phyloP scores from a whole-genome alignment of 2,797 vertebrate genomes.

The Dermochelys coriacea region DNA sequence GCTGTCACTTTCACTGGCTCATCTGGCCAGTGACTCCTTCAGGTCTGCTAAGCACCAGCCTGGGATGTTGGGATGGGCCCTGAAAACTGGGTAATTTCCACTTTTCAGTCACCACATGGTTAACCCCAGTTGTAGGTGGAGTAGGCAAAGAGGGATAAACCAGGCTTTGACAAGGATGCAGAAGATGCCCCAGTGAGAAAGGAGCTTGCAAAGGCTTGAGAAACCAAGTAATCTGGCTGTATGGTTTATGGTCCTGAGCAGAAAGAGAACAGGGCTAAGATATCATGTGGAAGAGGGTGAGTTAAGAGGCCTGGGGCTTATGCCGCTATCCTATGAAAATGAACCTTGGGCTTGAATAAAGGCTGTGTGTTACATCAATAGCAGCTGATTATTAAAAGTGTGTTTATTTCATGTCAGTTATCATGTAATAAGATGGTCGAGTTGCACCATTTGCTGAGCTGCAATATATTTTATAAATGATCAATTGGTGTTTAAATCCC shows the following conservation, averaged over 20 bases:
- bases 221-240: not conserved
- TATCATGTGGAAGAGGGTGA: not conserved
- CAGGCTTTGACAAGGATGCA: not conserved
- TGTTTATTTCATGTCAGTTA: not conserved
- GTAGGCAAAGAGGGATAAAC: not conserved
- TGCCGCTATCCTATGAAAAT: not conserved
- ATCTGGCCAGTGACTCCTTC: not conserved
- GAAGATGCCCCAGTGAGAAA: not conserved
- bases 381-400: accelerated
- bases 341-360: not conserved
- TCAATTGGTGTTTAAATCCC: conserved; percentile 71
- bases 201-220: not conserved
- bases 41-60: not conserved
- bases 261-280: not conserved
- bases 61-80: not conserved
- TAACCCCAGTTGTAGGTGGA: not conserved
- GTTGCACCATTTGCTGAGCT: not conserved
- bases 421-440: accelerated
- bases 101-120: not conserved
- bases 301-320: not conserved
- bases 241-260: not conserved
- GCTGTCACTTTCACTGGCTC: no score
- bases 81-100: not conserved
- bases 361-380: not conserved
- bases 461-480: conserved; percentile 43